Conservation (phyloP, 2,797 vertebrate species). For the Tachyglossus aculeatus region DNA sequence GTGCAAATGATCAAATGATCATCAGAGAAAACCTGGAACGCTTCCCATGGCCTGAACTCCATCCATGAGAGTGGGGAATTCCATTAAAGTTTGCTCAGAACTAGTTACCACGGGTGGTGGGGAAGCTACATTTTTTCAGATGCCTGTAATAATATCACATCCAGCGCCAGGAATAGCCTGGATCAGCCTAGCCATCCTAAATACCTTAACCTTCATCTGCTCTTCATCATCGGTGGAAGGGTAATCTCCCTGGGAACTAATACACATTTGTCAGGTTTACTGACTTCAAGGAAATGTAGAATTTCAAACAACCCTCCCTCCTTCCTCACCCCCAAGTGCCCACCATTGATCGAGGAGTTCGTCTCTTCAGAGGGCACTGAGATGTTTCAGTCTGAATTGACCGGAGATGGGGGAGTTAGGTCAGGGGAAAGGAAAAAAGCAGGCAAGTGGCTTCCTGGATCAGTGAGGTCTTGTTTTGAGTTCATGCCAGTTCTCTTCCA, state of each 20-base stretch:
- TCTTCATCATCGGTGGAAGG: not conserved
- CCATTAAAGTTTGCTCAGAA: not conserved
- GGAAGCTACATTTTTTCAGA: not conserved
- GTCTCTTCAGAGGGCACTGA: constrained; percentile 47
- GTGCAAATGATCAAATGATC: not conserved
- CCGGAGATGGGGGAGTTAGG: not conserved
- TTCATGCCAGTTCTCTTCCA: constrained; percentile 28
- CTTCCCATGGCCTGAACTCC: not conserved
- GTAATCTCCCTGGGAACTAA: not conserved
- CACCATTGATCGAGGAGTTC: constrained; percentile 44
- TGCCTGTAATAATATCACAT: not conserved
- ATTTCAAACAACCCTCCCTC: too few species aligned
- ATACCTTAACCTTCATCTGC: not conserved
- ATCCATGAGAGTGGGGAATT: not conserved
- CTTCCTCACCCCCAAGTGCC: constrained; percentile 11
- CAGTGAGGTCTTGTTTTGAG: constrained; percentile 41
- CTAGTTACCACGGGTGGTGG: not conserved
- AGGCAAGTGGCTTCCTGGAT: constrained; percentile 21
- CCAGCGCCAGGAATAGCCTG: not conserved
- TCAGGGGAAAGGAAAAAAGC: not conserved
- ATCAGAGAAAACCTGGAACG: not conserved
- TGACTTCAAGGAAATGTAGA: not conserved
- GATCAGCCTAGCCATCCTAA: not conserved
- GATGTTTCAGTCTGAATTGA: constrained; percentile 35
- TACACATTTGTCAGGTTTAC: not conserved